Evolutionary conservation across 1,140 invertebrate genomes (phyloP), one percentile per base, ranked within the genome.

Genomic region (Chionoecetes opilio): DNA sequence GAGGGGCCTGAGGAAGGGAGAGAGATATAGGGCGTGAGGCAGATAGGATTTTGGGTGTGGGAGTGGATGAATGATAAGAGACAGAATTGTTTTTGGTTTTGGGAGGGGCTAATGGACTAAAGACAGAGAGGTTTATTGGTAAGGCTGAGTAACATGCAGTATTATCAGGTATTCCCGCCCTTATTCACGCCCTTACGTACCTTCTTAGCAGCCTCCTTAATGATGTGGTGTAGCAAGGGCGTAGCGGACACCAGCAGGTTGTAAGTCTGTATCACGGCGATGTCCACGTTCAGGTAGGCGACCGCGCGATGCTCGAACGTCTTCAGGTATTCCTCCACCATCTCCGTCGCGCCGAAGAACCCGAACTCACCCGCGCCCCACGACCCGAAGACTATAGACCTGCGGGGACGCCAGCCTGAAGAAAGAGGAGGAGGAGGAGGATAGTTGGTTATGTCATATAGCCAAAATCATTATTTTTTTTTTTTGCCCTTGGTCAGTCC

Each of bases 311-410:
- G 93, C 41, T 96, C 87, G 6, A 97, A 82, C 21, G 96, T 41
- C 53, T 91, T 63, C 8, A 96, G 46, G 88, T 96, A 92, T 32
- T 96, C 96, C 84, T 96, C 96, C 21, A 96, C 94, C 94, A 94
- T 95, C 82, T 96, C 96, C 26, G 90, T 96, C 17, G 96, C 75
- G 14, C 96, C 96, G 84, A 96, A 96, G 93, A 96, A 96, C 29
- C 96, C 96, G 88, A 95, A 96, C 93, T 96, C 96, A 3, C 93
- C 96, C 6, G 95, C 95, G n/a, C 96, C 96, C 96, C 96, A 96
- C 46, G 95, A 96, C 84, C 97, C 97, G 95, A 97, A 97, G 38
- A 97, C 96, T 32, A 97, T 96, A 0, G 97, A 97, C 41, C 97
- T 90, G 29, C 96, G 96, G 32, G 97, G 97, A 91, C 96, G 95